These are phyloP conservation scores for Baronia brevicornis DNA, from an alignment of 2,888 invertebrate species.

Conservation along the genomic window DNA sequence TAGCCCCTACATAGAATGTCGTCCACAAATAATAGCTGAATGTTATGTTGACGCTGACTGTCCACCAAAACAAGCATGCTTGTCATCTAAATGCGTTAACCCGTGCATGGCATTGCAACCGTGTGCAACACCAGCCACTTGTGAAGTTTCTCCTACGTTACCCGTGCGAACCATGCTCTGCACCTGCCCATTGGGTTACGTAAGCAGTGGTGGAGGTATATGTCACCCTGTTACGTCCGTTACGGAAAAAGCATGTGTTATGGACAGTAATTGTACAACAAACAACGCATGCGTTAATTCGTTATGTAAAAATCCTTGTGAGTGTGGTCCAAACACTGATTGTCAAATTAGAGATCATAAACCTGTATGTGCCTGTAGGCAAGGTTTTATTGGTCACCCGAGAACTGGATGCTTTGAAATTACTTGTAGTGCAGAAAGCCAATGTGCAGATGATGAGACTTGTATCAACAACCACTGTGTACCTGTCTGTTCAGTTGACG, in stretches of 20 bases:
- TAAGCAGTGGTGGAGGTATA: conserved; percentile 88
- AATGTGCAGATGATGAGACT: conserved; percentile 88
- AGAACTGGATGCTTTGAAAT: conserved; percentile 86
- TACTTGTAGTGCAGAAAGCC: conserved; percentile 82
- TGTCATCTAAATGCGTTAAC: conserved; percentile 87
- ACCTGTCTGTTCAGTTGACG: conserved; percentile 84
- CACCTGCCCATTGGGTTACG: conserved; percentile 91
- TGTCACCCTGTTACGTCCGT: conserved; percentile 84
- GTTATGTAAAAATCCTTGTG: conserved; percentile 88
- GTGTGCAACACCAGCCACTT: conserved; percentile 86
- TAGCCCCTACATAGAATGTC: conserved; percentile 88
- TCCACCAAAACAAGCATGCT: conserved; percentile 85
- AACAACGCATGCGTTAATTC: conserved; percentile 88
- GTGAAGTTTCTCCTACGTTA: conserved; percentile 86
- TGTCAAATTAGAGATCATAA: conserved; percentile 90
- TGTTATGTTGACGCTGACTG: conserved; percentile 90
- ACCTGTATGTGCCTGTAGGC: conserved; percentile 89
- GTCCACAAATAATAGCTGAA: conserved; percentile 81
- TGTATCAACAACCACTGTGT: conserved; percentile 89
- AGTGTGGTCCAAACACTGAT: conserved; percentile 89
- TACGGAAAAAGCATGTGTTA: conserved; percentile 79
- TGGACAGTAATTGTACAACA: conserved; percentile 85
- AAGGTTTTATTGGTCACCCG: conserved; percentile 90
- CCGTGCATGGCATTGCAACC: conserved; percentile 87
- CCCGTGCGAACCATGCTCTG: conserved; percentile 94